Conservation (phyloP, 2,797 vertebrate species). For the Chelidonichthys spinosus region DNA sequence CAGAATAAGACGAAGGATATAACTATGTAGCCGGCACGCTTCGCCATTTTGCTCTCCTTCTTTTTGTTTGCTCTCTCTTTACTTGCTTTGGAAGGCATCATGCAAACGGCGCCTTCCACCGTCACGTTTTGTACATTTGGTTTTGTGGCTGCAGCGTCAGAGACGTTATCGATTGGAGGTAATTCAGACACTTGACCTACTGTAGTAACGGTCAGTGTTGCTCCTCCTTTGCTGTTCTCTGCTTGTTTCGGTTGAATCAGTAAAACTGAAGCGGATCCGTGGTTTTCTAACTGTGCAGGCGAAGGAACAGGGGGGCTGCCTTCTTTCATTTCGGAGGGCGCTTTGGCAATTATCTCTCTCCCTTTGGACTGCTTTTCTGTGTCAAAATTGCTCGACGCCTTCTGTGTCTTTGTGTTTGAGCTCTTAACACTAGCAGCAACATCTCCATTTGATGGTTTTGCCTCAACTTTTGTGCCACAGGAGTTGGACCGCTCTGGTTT, state of each 20-base stretch:
- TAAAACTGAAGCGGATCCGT: conserved; percentile 35
- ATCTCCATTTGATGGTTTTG: conserved; percentile 32
- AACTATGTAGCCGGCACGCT: conserved; percentile 85
- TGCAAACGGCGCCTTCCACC: conserved; percentile 80
- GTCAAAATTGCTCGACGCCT: conserved; percentile 33
- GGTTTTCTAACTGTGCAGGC: conserved; percentile 26
- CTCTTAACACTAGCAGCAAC: conserved; percentile 19
- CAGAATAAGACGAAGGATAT: conserved; percentile 84
- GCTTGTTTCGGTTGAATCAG: conserved; percentile 37
- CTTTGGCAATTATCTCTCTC: conserved; percentile 27
- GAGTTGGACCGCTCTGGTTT: conserved; percentile 28
- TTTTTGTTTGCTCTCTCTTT: conserved; percentile 76
- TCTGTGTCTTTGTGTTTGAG: conserved; percentile 40
- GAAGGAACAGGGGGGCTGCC: conserved; percentile 1
- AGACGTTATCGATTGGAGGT: conserved; percentile 22
- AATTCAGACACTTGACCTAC: conserved; percentile 42
- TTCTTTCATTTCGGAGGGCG: conserved; percentile 49
- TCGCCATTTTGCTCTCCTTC: conserved; percentile 84
- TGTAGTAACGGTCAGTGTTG: conserved; percentile 17
- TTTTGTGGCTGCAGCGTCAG: conserved; percentile 23
- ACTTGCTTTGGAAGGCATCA: conserved; percentile 80
- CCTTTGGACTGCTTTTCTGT: conserved; percentile 36
- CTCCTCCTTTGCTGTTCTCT: conserved; percentile 10
- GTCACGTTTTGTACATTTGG: background rate
- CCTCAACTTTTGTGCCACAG: conserved; percentile 16